These are phyloP conservation scores for Apeltes quadracus DNA, from an alignment of 2,113 vertebrate genomes.

Conservation along the genomic window DNA sequence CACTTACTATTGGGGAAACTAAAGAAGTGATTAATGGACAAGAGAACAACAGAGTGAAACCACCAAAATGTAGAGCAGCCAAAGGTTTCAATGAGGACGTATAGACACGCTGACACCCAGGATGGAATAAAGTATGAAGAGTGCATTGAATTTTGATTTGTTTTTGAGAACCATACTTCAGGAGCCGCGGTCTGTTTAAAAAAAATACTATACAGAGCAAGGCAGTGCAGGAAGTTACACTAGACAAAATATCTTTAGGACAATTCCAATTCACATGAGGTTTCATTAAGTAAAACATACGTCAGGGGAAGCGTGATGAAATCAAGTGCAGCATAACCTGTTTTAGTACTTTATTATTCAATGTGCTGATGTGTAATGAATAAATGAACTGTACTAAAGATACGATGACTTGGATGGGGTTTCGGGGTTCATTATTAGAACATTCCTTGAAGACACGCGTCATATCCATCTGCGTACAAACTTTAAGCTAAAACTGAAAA, in stretches of 20 bases:
- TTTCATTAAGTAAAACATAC: background rate
- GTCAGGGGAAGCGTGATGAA: background rate
- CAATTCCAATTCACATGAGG: background rate
- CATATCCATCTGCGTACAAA: background rate
- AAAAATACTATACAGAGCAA: background rate
- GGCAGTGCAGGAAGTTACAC: background rate
- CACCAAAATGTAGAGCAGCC: background rate
- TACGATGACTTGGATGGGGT: background rate
- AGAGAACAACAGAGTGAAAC: background rate
- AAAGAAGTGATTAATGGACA: background rate
- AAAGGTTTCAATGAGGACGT: slow-evolving; percentile 1
- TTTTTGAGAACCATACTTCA: background rate
- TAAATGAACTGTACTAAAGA: background rate
- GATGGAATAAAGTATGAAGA: background rate
- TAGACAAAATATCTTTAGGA: background rate
- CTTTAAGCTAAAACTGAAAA: slow-evolving; percentile 9
- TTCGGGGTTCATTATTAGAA: background rate
- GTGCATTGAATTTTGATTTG: background rate
- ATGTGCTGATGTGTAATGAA: background rate
- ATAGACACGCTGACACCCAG: background rate
- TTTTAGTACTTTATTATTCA: background rate
- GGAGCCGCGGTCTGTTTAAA: background rate
- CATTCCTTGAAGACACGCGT: slow-evolving; percentile 14
- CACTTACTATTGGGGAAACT: background rate
- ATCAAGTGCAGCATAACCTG: background rate